Conservation (phyloP, 2,113 vertebrate genomes). For the Pundamilia nyererei region DNA sequence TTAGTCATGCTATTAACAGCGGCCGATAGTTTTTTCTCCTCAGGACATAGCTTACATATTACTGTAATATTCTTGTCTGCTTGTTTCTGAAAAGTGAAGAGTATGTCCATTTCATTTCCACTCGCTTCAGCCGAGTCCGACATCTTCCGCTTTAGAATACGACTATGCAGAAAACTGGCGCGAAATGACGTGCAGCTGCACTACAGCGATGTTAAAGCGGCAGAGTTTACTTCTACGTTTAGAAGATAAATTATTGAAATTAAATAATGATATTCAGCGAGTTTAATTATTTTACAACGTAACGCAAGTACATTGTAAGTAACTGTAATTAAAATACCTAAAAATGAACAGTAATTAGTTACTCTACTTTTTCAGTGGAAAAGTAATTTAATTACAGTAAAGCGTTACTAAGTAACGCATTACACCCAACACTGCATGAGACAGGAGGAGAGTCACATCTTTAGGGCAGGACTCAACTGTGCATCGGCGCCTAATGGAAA, state of each 20-base stretch:
- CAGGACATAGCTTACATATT: not conserved
- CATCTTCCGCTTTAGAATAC: no score
- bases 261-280: no score
- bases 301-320: not conserved
- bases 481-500: not conserved
- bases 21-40: accelerated
- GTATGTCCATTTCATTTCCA: no score
- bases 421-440: not conserved
- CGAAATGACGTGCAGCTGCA: no score
- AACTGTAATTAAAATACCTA: not conserved
- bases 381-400: not conserved
- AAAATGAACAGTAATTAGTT: not conserved
- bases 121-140: accelerated
- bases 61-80: no score
- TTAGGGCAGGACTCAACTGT: not conserved
- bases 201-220: no score
- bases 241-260: no score
- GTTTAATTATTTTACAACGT: not conserved
- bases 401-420: accelerated
- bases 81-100: no score
- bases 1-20: no score
- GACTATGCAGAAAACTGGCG: no score
- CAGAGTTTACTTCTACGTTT: no score
- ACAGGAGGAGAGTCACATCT: not conserved
- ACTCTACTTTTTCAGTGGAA: not conserved